Percentiles rank a stretch among this genome's conserved stretches.
phyloP scores from a whole-genome alignment of 2,888 invertebrate genomes.

The Acronicta psi region DNA sequence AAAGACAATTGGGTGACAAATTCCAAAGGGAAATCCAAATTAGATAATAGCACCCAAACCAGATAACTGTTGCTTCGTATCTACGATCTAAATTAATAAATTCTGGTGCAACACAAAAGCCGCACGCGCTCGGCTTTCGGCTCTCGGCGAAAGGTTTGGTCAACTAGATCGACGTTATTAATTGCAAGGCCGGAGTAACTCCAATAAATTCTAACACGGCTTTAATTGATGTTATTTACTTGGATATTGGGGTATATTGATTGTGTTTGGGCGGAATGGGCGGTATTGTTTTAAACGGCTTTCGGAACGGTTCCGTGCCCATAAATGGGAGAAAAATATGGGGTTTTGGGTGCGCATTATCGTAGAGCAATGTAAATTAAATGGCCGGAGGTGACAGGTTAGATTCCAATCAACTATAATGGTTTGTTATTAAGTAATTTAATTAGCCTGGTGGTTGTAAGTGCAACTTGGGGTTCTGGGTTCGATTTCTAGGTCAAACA shows the following conservation, averaged over 20 bases:
- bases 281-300: conserved; percentile 46
- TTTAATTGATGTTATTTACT: conserved; percentile 60
- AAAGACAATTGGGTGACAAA: background rate
- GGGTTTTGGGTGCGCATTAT: conserved; percentile 26
- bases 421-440: background rate
- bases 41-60: conserved; percentile 24
- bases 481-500: too few species aligned
- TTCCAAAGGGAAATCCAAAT: conserved; percentile 16
- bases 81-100: conserved; percentile 40
- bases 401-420: conserved; percentile 12
- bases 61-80: conserved; percentile 33
- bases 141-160: conserved; percentile 28
- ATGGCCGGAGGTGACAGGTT: conserved; percentile 9
- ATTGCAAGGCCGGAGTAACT: conserved; percentile 48
- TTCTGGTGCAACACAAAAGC: conserved; percentile 35
- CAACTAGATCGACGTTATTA: conserved; percentile 50
- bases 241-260: conserved; percentile 47
- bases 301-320: conserved; percentile 30
- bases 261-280: conserved; percentile 49
- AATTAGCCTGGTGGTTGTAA: too few species aligned
- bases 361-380: conserved; percentile 36
- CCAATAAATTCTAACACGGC: conserved; percentile 56
- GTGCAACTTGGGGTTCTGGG: too few species aligned
- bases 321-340: conserved; percentile 42
- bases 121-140: conserved; percentile 1